Evolutionary conservation across 1,140 invertebrate species (phyloP).

Genomic region (Centruroides vittatus): DNA sequence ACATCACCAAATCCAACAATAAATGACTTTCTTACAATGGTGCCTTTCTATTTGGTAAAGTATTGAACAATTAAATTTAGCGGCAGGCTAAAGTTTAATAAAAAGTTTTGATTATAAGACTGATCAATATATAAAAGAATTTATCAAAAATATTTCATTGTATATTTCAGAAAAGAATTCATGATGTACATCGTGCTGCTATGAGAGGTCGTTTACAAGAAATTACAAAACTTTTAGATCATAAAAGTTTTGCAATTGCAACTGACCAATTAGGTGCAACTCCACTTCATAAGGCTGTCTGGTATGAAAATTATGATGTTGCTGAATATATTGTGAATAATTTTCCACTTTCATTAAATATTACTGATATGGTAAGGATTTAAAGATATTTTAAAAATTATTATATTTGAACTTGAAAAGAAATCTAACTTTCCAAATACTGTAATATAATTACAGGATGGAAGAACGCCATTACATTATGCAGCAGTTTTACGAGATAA

Average conservation of each 20-base stretch:
- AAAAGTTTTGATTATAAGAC: too few relatives aligned
- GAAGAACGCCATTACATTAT: conserved; percentile 66
- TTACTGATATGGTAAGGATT: conserved; percentile 16
- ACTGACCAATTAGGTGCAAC: conserved; percentile 73
- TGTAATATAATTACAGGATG: conserved; percentile 36
- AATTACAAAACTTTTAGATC: conserved; percentile 66
- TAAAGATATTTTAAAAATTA: too few relatives aligned
- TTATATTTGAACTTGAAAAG: too few relatives aligned
- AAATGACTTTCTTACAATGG: conserved; percentile 45
- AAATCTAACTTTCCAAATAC: not conserved
- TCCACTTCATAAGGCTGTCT: conserved; percentile 78
- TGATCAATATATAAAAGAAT: too few relatives aligned
- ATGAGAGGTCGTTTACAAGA: conserved; percentile 66
- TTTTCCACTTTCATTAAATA: conserved; percentile 16
- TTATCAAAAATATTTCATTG: too few relatives aligned
- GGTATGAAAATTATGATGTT: conserved; percentile 73
- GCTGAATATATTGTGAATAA: conserved; percentile 43
- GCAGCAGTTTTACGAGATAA: conserved; percentile 49
- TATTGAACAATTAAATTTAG: not conserved
- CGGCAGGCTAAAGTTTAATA: too few relatives aligned
- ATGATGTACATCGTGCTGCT: conserved; percentile 47
- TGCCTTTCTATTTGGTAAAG: conserved; percentile 33
- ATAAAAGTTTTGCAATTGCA: conserved; percentile 77
- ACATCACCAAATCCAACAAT: conserved; percentile 45
- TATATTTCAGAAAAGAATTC: conserved; percentile 19